Evolutionary conservation across 2,797 vertebrate genomes (phyloP), one percentile per base, ranked within the genome.

Genomic region (Pogonophryne albipinna): DNA sequence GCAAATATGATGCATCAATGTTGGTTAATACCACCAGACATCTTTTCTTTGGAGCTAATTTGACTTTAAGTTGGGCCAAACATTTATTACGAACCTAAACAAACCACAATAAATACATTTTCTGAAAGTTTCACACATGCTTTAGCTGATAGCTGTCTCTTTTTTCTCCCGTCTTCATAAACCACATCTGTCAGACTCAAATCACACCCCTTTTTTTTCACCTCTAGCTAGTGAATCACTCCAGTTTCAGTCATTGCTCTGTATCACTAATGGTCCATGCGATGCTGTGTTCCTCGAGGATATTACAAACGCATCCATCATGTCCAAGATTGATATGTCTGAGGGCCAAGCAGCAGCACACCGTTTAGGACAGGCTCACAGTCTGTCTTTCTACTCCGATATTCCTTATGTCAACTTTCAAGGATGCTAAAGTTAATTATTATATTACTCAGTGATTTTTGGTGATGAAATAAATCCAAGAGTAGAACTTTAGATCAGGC

Each of bases 201-300:
- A 45, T 63, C 71, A 45, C 6, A 23, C 38, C 66, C 38, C 50
- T 27, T 34, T 41, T 0, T 27, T 27, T 74, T 11, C 73, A 34
- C 68, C 58, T 64, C 61, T 72, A 42, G 12, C 74, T 27, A 52
- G 60, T 53, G 79, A 79, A 84, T 90, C 80, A 65, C 65, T 55
- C 79, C 71, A 19, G 71, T 81, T 86, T 90, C 87, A 15, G 80
- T 91, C 90, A 87, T 85, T 50, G 74, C 84, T 87, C 74, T 66
- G 8, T 23, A 56, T 9, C 66, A 51, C 78, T 93, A 92, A 94
- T 93, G 91, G 83, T 58, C 87, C 92, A 27, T 89, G 74, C n/a
- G 46, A 3, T 17, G 74, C 49, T 34, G 77, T 78, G 19, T 71
- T 76, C 50, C 49, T 49, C 12, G 16, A 77, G 53, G 78, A 76